phyloP scores from a whole-genome alignment of 2,888 invertebrate genomes.

The Metalampra italica region DNA sequence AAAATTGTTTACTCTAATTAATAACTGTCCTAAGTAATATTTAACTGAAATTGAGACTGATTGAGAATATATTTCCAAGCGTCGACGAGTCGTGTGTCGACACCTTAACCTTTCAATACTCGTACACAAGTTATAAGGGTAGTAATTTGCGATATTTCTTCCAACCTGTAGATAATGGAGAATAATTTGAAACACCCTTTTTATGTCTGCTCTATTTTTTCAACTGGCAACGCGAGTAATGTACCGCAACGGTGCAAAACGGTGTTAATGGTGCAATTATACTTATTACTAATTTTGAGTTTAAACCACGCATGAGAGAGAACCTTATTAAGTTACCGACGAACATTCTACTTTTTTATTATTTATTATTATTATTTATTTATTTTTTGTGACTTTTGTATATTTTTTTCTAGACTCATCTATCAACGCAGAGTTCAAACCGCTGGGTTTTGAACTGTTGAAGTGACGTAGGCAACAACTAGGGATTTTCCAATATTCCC shows the following conservation, averaged over 20 bases:
- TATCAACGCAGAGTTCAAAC: no score
- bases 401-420: no score
- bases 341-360: background rate
- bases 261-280: slow-evolving; percentile 1
- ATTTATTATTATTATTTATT: no score
- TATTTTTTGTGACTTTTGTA: no score
- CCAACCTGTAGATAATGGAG: slow-evolving; percentile 13
- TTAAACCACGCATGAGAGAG: background rate
- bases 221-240: background rate
- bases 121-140: background rate
- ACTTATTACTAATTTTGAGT: background rate
- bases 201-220: slow-evolving; percentile 4
- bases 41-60: no score
- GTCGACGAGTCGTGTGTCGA: background rate
- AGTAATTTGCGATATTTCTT: slow-evolving; percentile 14
- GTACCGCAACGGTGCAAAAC: slow-evolving; percentile 4
- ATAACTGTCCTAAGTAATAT: no score
- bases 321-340: no score
- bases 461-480: no score
- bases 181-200: slow-evolving; percentile 15
- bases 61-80: no score
- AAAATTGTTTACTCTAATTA: no score
- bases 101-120: slow-evolving; percentile 3
- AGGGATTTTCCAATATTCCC: no score
- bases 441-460: no score